A percentile compares a stretch with the other conserved stretches of the same genome.
These are phyloP conservation scores for Onchidella celtica DNA, from an alignment of 2,888 invertebrate genomes.

Conservation along the genomic window DNA sequence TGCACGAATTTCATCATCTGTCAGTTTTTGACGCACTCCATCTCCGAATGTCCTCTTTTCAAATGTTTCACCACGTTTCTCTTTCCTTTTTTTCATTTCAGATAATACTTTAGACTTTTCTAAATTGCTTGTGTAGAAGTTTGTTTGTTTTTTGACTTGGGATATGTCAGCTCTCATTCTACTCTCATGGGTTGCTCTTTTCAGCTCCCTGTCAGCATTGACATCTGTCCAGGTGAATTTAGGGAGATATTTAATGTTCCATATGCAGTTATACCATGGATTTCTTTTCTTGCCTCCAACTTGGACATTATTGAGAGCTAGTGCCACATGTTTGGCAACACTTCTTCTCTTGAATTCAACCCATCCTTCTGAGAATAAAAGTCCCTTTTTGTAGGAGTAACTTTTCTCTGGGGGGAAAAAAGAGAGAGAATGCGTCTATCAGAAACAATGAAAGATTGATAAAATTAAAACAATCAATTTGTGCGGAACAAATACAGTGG, in stretches of 20 bases:
- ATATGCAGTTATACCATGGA: conserved; percentile 91
- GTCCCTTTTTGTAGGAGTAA: conserved; percentile 66
- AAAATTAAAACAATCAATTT: too few species aligned
- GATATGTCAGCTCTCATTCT: conserved; percentile 92
- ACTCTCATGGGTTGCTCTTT: conserved; percentile 93
- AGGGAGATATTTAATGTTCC: conserved; percentile 97
- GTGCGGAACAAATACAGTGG: too few species aligned
- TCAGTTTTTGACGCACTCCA: conserved; percentile 32
- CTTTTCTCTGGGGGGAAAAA: conserved; percentile 62
- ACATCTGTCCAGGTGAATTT: conserved; percentile 97
- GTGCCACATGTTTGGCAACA: conserved; percentile 92
- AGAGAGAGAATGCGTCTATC: conserved; percentile 20
- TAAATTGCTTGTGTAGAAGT: conserved; percentile 89
- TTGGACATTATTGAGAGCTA: conserved; percentile 87
- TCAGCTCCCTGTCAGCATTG: conserved; percentile 95
- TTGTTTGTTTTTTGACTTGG: conserved; percentile 87
- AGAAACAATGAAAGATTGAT: too few species aligned
- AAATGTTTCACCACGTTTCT: conserved; percentile 50
- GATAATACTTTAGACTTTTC: conserved; percentile 88
- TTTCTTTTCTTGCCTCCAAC: conserved; percentile 89
- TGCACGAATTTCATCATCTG: conserved; percentile 42
- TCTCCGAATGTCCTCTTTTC: conserved; percentile 38
- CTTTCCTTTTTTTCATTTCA: conserved; percentile 56
- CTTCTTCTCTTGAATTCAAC: conserved; percentile 94
- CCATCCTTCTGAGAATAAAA: conserved; percentile 89